A percentile compares a stretch with the other conserved stretches of the same genome.
These are phyloP conservation scores for Pseudochirops corinnae DNA, from an alignment of 2,797 vertebrate genomes.

Conservation along the genomic window DNA sequence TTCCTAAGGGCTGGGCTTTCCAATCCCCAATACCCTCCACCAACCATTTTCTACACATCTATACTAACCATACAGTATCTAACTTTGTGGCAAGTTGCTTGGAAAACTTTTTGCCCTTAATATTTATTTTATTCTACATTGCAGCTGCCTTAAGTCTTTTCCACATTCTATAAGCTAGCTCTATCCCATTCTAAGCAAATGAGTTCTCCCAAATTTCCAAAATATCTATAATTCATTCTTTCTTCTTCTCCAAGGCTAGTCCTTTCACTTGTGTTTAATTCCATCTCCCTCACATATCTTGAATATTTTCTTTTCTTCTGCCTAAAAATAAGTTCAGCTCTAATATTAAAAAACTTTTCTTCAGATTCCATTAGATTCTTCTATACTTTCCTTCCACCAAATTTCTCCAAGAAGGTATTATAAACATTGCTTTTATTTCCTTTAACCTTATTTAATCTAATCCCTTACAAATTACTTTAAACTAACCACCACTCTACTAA, in stretches of 20 bases:
- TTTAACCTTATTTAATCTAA: not conserved
- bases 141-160: not conserved
- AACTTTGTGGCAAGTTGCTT: not conserved
- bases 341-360: conserved; percentile 8
- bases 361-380: not conserved
- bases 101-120: not conserved
- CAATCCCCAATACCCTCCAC: not conserved
- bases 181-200: not conserved
- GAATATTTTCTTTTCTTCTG: not conserved
- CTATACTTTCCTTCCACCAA: not conserved
- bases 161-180: not conserved
- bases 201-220: not conserved
- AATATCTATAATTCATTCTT: not conserved
- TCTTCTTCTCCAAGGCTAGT: not conserved
- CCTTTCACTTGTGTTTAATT: not conserved
- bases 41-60: not conserved
- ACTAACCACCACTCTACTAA: not conserved
- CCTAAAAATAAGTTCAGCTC: not conserved
- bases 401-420: not conserved
- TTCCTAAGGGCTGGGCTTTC: not conserved
- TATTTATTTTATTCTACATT: not conserved
- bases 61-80: not conserved
- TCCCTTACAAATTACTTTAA: not conserved
- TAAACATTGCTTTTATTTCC: not conserved
- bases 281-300: not conserved